Evolutionary conservation across 2,888 invertebrate genomes (phyloP).

Genomic region (Stenotaenia linearis): DNA sequence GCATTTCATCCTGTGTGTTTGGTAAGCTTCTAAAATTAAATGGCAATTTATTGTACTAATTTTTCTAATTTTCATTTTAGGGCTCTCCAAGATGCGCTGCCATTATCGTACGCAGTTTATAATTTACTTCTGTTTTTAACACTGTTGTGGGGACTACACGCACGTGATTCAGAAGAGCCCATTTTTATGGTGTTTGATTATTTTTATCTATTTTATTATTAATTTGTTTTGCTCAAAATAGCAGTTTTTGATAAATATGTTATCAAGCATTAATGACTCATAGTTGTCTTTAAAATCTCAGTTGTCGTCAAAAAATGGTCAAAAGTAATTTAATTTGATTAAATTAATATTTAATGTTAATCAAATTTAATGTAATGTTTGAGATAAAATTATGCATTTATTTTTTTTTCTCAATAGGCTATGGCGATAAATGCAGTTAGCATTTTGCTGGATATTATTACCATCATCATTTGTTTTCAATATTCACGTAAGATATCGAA

Average conservation of each 20-base stretch:
- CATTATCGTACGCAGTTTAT: slow-evolving; percentile 36
- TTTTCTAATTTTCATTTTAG: background rate
- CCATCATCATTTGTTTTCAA: slow-evolving; percentile 27
- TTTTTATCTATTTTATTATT: background rate
- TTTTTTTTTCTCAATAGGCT: slow-evolving; percentile 14
- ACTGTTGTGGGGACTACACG: slow-evolving; percentile 38
- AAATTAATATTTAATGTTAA: too few relatives aligned
- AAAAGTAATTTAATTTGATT: too few relatives aligned
- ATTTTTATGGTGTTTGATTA: slow-evolving; percentile 38
- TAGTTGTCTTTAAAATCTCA: too few relatives aligned
- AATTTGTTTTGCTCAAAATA: background rate
- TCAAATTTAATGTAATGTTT: too few relatives aligned
- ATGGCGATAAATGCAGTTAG: slow-evolving; percentile 17
- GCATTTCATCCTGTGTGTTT: slow-evolving; percentile 14
- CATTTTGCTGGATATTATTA: slow-evolving; percentile 31
- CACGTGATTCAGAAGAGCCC: slow-evolving; percentile 38
- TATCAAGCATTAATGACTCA: too few relatives aligned
- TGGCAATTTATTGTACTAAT: background rate
- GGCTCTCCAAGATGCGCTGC: slow-evolving; percentile 1
- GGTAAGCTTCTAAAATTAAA: background rate
- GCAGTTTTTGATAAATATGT: background rate
- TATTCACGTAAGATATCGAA: background rate
- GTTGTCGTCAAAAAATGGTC: too few relatives aligned
- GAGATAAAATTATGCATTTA: slow-evolving; percentile 28
- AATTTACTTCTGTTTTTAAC: slow-evolving; percentile 38